phyloP scores from a whole-genome alignment of 2,888 invertebrate genomes.

The Shargacucullia verbasci region DNA sequence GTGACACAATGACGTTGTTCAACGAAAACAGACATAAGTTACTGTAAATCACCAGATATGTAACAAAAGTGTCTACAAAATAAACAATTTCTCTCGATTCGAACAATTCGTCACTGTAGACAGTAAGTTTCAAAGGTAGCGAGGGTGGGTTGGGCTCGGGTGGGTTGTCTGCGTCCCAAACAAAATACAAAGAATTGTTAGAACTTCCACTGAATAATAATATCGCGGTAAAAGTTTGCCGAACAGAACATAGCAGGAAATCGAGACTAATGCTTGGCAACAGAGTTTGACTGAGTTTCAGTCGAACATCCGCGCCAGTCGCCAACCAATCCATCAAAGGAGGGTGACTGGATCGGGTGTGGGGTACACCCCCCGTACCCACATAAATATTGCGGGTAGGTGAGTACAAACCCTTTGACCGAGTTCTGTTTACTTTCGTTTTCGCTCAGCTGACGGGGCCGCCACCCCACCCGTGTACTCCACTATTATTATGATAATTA shows the following conservation, averaged over 20 bases:
- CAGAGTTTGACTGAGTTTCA: slow-evolving; percentile 82
- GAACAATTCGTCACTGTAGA: slow-evolving; percentile 67
- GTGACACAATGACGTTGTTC: slow-evolving; percentile 33
- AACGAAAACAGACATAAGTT: slow-evolving; percentile 18
- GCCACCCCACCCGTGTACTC: slow-evolving; percentile 79
- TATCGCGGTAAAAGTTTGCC: slow-evolving; percentile 81
- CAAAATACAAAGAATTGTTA: slow-evolving; percentile 83
- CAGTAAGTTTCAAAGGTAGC: slow-evolving; percentile 68
- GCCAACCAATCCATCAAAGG: slow-evolving; percentile 89
- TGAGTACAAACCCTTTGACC: slow-evolving; percentile 90
- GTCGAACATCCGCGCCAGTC: slow-evolving; percentile 86
- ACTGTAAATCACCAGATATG: slow-evolving; percentile 13
- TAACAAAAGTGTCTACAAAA: slow-evolving; percentile 32
- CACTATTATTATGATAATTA: slow-evolving; percentile 88
- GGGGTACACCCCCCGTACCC: slow-evolving; percentile 83
- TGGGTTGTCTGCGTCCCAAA: slow-evolving; percentile 69
- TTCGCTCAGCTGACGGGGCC: slow-evolving; percentile 89
- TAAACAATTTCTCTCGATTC: slow-evolving; percentile 53
- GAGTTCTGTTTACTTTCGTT: slow-evolving; percentile 90
- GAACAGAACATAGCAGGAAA: slow-evolving; percentile 78
- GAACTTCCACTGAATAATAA: slow-evolving; percentile 86
- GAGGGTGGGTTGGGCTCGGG: slow-evolving; percentile 55
- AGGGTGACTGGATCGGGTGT: slow-evolving; percentile 85
- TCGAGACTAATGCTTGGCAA: slow-evolving; percentile 81
- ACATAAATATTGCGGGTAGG: slow-evolving; percentile 89